phyloP scores from a whole-genome alignment of 1,140 invertebrate species.

The Gryllus bimaculatus region DNA sequence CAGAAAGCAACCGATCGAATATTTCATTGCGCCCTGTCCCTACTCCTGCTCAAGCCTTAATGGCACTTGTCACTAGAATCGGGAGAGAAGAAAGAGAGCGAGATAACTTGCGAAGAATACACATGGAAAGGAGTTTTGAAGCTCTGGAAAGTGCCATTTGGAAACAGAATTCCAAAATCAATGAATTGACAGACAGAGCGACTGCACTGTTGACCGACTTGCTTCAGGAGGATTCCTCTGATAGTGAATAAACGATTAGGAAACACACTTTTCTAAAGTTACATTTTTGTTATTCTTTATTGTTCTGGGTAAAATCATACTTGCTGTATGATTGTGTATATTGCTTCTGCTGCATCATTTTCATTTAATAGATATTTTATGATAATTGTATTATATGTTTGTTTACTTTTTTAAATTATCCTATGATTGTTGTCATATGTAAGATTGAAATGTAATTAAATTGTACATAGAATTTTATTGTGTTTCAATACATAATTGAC shows the following conservation, averaged over 20 bases:
- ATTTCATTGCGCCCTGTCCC: neutral
- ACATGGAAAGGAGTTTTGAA: neutral
- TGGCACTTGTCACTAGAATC: neutral
- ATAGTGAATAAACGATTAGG: constrained; percentile 25
- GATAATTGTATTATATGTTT: too few relatives aligned
- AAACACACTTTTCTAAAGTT: too few relatives aligned
- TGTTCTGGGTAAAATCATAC: too few relatives aligned
- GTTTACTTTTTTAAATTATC: too few relatives aligned
- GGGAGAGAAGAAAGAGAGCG: neutral
- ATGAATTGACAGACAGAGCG: neutral
- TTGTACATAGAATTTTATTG: too few relatives aligned
- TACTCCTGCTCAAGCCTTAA: constrained; percentile 9
- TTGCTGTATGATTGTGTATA: too few relatives aligned
- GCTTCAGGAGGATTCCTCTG: constrained; percentile 27
- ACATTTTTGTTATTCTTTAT: too few relatives aligned
- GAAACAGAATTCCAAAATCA: neutral
- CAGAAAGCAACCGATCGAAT: neutral
- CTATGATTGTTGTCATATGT: too few relatives aligned
- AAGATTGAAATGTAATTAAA: too few relatives aligned
- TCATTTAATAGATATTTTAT: too few relatives aligned
- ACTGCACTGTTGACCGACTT: neutral
- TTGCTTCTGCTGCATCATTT: too few relatives aligned
- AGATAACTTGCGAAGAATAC: neutral
- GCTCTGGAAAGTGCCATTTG: neutral
- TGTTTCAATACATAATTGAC: too few relatives aligned